These are phyloP conservation scores for Anoura caudifer DNA, from an alignment of 2,113 vertebrate species.

Conservation along the genomic window DNA sequence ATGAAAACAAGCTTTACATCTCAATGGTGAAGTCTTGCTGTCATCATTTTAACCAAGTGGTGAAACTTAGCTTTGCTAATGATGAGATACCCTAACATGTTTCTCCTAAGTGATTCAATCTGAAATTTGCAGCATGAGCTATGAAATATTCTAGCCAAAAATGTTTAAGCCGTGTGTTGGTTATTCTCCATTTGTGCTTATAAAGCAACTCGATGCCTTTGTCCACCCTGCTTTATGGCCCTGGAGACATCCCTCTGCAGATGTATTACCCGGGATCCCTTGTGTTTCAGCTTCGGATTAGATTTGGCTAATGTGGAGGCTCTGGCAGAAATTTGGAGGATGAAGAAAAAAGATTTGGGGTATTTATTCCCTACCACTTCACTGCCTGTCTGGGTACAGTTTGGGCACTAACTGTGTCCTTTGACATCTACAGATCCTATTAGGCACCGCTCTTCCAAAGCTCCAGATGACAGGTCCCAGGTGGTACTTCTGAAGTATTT, in stretches of 20 bases:
- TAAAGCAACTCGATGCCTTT: not conserved
- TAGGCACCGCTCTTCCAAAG: not conserved
- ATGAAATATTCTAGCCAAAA: not conserved
- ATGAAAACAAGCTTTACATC: not conserved
- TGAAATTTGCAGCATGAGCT: slow-evolving; percentile 1
- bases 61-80: not conserved
- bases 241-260: not conserved
- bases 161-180: not conserved
- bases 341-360: not conserved
- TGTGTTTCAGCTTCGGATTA: not conserved
- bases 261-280: not conserved
- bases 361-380: not conserved
- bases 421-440: not conserved
- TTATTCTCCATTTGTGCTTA: not conserved
- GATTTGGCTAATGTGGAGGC: not conserved
- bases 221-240: not conserved
- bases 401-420: not conserved
- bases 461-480: too few relatives aligned
- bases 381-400: not conserved
- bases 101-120: not conserved
- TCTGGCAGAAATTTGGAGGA: not conserved
- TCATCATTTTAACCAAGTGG: not conserved
- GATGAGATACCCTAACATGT: not conserved
- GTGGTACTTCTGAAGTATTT: not conserved
- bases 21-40: not conserved